These are phyloP conservation scores for Strigamia transsilvanica DNA, from an alignment of 2,888 invertebrate genomes.

Conservation along the genomic window DNA sequence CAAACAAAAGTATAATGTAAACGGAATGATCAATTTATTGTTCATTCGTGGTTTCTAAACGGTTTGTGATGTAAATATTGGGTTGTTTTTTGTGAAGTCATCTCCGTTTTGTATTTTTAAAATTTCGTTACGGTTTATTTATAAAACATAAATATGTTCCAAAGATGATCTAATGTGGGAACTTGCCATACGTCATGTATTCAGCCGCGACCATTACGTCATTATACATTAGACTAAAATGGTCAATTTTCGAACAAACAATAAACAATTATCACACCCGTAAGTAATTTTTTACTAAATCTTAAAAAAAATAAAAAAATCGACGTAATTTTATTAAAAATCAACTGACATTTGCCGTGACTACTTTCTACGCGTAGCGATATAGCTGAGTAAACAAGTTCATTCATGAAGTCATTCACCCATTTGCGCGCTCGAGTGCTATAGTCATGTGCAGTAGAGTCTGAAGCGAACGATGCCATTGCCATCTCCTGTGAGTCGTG, in stretches of 20 bases:
- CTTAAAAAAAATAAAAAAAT: not conserved
- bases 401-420: constrained; percentile 51
- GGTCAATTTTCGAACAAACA: not conserved
- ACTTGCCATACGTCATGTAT: not conserved
- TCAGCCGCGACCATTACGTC: not conserved
- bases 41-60: not conserved
- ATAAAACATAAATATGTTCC: not conserved
- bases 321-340: not conserved
- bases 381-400: not conserved
- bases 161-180: not conserved
- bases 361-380: not conserved
- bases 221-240: not conserved
- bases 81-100: not conserved
- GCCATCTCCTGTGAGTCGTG: constrained; percentile 27
- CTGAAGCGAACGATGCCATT: not conserved
- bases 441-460: not conserved
- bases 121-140: not conserved
- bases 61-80: not conserved
- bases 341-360: not conserved
- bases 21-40: no score
- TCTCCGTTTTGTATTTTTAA: not conserved
- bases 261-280: not conserved
- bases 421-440: constrained; percentile 18
- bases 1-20: no score
- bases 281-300: no score